These are phyloP conservation scores for Silurus glanis DNA, from an alignment of 2,113 vertebrate genomes.

Conservation along the genomic window DNA sequence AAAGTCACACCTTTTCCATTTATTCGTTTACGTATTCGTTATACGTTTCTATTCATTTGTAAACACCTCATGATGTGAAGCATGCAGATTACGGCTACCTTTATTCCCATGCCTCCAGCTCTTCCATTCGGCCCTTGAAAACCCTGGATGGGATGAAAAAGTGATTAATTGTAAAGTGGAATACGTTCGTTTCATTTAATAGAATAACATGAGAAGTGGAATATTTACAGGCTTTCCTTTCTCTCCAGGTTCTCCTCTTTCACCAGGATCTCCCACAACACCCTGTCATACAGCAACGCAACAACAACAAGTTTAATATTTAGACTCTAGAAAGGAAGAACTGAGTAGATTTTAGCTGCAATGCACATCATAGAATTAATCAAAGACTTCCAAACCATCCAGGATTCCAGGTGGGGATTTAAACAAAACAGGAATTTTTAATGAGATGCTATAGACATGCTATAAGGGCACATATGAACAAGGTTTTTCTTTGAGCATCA, in stretches of 20 bases:
- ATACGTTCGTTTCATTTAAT: not conserved
- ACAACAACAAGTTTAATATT: not conserved
- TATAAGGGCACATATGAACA: not conserved
- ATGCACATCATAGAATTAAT: not conserved
- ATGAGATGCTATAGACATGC: not conserved
- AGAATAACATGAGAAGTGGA: not conserved
- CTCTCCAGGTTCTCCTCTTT: conserved; percentile 67
- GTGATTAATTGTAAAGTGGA: not conserved
- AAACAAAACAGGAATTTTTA: not conserved
- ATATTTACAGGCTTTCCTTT: conserved; percentile 76
- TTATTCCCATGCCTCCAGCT: conserved; percentile 66
- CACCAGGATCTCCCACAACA: conserved; percentile 77
- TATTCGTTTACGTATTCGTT: no score
- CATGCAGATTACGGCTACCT: conserved; percentile 60
- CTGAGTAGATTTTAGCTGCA: not conserved
- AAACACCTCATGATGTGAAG: not conserved
- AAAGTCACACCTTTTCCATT: not conserved
- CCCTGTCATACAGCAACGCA: conserved; percentile 64
- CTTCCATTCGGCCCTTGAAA: conserved; percentile 64
- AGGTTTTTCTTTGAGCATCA: not conserved
- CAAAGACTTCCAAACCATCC: not conserved
- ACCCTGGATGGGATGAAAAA: conserved; percentile 60
- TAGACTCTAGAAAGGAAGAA: no score
- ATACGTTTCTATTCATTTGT: not conserved
- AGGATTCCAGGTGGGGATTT: not conserved